These are phyloP conservation scores for Enteromius argenteus DNA, from an alignment of 2,797 vertebrate species.

Conservation along the genomic window DNA sequence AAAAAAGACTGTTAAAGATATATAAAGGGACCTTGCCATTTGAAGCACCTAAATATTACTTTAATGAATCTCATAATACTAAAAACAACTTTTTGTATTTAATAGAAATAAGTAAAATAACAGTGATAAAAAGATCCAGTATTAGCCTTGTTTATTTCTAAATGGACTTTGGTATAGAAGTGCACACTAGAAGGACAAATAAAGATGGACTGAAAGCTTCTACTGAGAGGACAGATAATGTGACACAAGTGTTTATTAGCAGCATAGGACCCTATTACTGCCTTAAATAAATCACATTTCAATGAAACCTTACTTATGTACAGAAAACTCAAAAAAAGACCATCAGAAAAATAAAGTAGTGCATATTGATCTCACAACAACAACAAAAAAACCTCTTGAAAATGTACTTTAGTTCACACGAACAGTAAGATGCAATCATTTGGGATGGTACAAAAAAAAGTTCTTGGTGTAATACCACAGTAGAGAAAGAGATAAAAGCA, in stretches of 20 bases:
- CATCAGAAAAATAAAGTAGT: background rate
- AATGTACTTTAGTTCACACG: background rate
- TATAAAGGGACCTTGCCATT: background rate
- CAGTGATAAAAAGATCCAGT: background rate
- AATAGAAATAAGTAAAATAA: background rate
- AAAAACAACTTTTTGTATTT: background rate
- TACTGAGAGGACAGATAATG: background rate
- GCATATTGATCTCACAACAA: background rate
- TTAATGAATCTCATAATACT: background rate
- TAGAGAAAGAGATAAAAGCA: background rate
- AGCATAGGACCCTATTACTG: background rate
- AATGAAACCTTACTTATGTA: background rate
- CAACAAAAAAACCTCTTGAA: background rate
- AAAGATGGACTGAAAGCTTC: background rate
- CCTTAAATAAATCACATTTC: background rate
- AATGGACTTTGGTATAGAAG: background rate
- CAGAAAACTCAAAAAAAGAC: background rate
- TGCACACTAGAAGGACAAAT: background rate
- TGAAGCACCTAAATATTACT: background rate
- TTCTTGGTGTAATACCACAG: background rate
- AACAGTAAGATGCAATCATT: background rate
- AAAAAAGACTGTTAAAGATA: background rate
- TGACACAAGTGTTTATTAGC: background rate
- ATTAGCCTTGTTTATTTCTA: background rate
- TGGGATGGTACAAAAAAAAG: background rate